A percentile compares a stretch with the other conserved stretches of the same genome.
Evolutionary conservation across 2,888 invertebrate species (phyloP).

Genomic region (Dryococelus australis): DNA sequence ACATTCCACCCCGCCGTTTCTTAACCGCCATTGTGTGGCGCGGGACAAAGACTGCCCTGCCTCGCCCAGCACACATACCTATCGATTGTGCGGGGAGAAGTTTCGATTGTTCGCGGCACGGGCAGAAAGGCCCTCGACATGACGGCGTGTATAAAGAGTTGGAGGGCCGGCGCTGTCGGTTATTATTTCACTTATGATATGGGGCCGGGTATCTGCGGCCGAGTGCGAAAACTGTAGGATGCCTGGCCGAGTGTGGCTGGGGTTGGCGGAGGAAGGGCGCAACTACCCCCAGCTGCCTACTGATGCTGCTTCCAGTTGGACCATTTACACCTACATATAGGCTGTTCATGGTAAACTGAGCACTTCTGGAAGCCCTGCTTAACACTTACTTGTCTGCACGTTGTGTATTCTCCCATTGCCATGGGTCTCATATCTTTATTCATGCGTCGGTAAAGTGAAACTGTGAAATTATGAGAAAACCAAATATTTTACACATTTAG

Average conservation of each 20-base stretch:
- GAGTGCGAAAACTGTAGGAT: neutral
- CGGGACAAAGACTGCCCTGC: neutral
- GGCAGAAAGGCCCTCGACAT: neutral
- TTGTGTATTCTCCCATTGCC: no score
- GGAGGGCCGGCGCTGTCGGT: conserved; percentile 4
- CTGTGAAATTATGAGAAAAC: no score
- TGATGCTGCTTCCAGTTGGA: no score
- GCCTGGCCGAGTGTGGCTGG: neutral
- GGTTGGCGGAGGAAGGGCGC: neutral
- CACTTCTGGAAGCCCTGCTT: no score
- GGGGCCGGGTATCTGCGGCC: neutral
- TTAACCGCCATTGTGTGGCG: conserved; percentile 10
- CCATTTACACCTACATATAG: no score
- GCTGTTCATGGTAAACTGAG: no score
- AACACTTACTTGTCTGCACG: no score
- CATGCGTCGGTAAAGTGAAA: no score
- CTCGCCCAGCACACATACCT: neutral
- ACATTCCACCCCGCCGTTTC: conserved; percentile 9
- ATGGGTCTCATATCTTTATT: no score
- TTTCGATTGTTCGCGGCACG: conserved; percentile 29
- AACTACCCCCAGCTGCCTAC: neutral
- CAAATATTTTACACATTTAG: no score
- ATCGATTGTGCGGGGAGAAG: conserved; percentile 24
- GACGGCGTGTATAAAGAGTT: conserved; percentile 17
- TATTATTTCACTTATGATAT: conserved; percentile 5